phyloP scores from a whole-genome alignment of 1,140 invertebrate genomes.

The Drosophila subpulchrella region DNA sequence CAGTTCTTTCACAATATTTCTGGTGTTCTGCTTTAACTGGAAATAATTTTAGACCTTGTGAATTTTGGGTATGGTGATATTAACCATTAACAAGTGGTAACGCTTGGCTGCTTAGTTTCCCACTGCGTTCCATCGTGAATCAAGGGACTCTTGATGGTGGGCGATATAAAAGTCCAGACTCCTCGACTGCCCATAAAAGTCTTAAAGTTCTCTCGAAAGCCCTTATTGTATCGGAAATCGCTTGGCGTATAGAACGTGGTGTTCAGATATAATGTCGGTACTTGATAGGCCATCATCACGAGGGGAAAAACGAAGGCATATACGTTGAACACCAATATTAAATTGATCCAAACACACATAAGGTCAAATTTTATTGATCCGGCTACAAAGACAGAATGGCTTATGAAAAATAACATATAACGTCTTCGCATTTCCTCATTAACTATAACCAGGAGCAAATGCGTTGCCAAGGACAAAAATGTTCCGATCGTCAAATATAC shows the following conservation, averaged over 20 bases:
- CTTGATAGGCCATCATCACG: constrained; percentile 9
- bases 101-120: background rate
- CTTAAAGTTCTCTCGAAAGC: background rate
- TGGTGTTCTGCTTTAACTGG: too few relatives aligned
- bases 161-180: constrained; percentile 20
- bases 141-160: constrained; percentile 7
- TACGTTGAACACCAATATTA: background rate
- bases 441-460: constrained; percentile 60
- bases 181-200: constrained; percentile 2
- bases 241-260: constrained; percentile 1
- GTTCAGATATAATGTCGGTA: constrained; percentile 13
- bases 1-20: too few relatives aligned
- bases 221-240: background rate
- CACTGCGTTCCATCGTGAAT: constrained; percentile 18
- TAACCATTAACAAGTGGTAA: background rate
- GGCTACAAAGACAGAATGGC: too few relatives aligned
- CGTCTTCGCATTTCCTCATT: constrained; percentile 74
- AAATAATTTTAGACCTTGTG: background rate
- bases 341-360: background rate
- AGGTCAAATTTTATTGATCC: background rate
- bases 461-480: constrained; percentile 84
- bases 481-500: constrained; percentile 91
- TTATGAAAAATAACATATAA: background rate
- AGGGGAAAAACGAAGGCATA: background rate
- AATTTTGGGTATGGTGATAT: background rate